Evolutionary conservation across 2,888 invertebrate genomes (phyloP).

Genomic region (Meteorus cinctellus): DNA sequence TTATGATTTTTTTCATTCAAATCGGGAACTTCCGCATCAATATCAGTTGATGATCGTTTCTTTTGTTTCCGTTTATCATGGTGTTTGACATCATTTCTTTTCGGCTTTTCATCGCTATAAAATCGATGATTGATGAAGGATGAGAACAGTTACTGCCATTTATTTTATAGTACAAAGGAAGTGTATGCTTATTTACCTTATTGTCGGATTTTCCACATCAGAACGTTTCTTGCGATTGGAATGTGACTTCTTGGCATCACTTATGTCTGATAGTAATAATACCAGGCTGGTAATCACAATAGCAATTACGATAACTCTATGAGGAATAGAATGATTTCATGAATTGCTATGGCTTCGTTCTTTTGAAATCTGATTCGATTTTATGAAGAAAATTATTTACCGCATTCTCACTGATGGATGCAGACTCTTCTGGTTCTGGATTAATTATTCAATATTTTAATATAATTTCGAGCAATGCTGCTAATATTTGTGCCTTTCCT

Average conservation of each 20-base stretch:
- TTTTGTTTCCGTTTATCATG: slow-evolving; percentile 39
- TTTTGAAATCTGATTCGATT: neutral
- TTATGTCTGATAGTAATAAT: slow-evolving; percentile 38
- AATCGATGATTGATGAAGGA: neutral
- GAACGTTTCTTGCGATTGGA: slow-evolving; percentile 31
- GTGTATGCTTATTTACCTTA: slow-evolving; percentile 8
- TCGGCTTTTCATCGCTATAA: slow-evolving; percentile 2
- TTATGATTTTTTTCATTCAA: slow-evolving; percentile 1
- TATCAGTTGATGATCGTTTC: slow-evolving; percentile 34
- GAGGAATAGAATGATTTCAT: neutral
- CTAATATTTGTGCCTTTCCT: neutral
- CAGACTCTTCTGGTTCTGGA: neutral
- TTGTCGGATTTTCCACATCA: neutral
- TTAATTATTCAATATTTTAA: neutral
- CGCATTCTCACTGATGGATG: neutral
- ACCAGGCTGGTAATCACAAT: slow-evolving; percentile 42
- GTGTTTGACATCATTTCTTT: slow-evolving; percentile 35
- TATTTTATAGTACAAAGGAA: too few species aligned
- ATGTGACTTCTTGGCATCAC: slow-evolving; percentile 40
- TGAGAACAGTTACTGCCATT: neutral
- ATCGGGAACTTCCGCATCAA: slow-evolving; percentile 26
- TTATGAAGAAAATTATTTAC: neutral
- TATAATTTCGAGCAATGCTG: neutral
- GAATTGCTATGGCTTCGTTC: neutral
- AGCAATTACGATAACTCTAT: slow-evolving; percentile 38